Evolutionary conservation across 2,797 vertebrate genomes (phyloP), one percentile per base, ranked within the genome.

Genomic region (Gadopsis marmoratus): DNA sequence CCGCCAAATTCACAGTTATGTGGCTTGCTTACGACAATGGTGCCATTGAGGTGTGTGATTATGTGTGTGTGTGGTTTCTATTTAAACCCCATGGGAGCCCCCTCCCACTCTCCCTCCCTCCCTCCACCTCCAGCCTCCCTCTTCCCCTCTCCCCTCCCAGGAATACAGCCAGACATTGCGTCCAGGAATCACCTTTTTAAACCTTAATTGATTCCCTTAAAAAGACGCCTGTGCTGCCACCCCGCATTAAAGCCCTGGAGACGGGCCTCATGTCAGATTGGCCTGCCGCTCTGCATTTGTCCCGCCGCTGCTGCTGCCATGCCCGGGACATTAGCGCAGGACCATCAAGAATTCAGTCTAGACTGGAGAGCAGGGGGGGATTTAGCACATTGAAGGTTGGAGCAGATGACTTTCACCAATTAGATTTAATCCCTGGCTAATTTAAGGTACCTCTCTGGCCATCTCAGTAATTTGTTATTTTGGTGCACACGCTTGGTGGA

Each of bases 331-430:
- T 92, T 91, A 91, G 85, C 43, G 47, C 77, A 76, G 87, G 91
- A 90, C 81, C 66, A 90, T 88, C 91, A 93, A 90, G 92, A 93
- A 93, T 93, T 86, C 83, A 84, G 93, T 94, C 94, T 94, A 95
- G 94, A 95, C 93, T 72, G 81, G 81, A 62, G 79, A 78, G 87
- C 81, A 14, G 81, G 62, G 76, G 76, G 26, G 94, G 93, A 92
- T 93, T 94, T 91, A 88, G 87, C 79, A 58, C 81, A 53, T 87
- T 74, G 83, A 87, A 88, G 91, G 83, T 92, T 85, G 87, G 74
- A 89, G 83, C 93, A 93, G 93, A 95, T 94, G 94, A 93, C 94
- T 93, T 94, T 95, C 89, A 90, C 88, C 92, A 92, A 93, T 95
- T 94, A 94, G 90, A 89, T 89, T 91, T 93, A 94, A 94, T 91